Base-by-base conservation (phyloP, 2,797 vertebrate genomes). In the Enteromius fasciolatus region DNA sequence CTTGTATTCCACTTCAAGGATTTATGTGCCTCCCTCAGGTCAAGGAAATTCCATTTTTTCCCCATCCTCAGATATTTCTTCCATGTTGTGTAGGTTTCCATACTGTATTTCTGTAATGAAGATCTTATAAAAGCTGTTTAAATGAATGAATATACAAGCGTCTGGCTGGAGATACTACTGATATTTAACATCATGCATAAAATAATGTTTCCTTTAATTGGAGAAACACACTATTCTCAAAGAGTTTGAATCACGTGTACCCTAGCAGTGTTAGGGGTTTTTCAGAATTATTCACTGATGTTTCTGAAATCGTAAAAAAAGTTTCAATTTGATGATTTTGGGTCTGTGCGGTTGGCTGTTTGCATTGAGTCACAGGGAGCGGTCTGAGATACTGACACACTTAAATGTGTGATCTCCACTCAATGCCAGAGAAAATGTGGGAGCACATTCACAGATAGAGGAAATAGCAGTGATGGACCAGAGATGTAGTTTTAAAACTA, bases 1-100 rank as follows among this genome's bases (percentile, higher is more conserved):
- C 92, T 92, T 93, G 89, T 91, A 90, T 92, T 95, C 92, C 93
- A 48, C 20, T 59, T 9, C 25, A 1, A 20, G 39, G 63, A 68
- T 76, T 82, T 76, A 59, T 68, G 63, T 3, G 0, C 14, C 7
- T 82, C 64, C 74, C 25, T 68, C 18, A 48, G 81, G 81, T 82
- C 81, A 76, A 76, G 61, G 36, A 36, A 31, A 46, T 76, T 28
- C 4, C 0, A 0, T 41, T 76, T 33, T 63, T 41, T 36, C 7
- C n/a, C 61, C 31, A 3, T 52, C 10, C 63, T 52, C 31, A 18
- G 63, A 31, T 66, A 23, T 74, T 28, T 66, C 31, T 64, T 25
- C 59, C n/a, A 17, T 23, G 50, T 31, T 7, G 15, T 50, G 69
- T 64, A 72, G 8, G 41, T 39, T 74, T 10, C 23, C 11, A 36